Percentiles rank a stretch among this genome's conserved stretches.
Evolutionary conservation across 1,140 invertebrate species (phyloP).

Genomic region (Eriocheir sinensis): DNA sequence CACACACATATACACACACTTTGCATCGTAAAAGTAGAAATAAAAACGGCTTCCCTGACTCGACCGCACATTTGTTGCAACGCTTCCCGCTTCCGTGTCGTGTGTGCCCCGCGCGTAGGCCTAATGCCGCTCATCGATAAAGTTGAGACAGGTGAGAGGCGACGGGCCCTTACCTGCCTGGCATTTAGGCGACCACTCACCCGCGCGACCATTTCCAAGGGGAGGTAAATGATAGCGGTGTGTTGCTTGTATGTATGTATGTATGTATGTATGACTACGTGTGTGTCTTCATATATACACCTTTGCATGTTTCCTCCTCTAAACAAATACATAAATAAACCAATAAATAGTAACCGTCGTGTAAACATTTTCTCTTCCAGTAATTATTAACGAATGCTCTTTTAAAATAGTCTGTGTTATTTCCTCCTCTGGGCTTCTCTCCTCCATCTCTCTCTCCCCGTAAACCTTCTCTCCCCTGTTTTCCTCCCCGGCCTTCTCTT

Average conservation of each 20-base stretch:
- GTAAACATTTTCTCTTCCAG: too few species aligned
- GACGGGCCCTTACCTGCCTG: neutral
- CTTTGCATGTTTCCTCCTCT: neutral
- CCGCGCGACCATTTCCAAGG: neutral
- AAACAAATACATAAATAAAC: too few species aligned
- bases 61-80: neutral
- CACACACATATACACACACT: too few species aligned
- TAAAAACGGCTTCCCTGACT: neutral
- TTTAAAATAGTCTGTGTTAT: neutral
- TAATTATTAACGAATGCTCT: too few species aligned
- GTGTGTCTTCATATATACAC: neutral
- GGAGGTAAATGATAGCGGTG: constrained; percentile 22
- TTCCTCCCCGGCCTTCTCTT: neutral
- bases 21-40: neutral
- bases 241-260: neutral
- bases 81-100: neutral
- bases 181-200: constrained; percentile 12
- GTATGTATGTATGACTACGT: neutral
- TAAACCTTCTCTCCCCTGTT: neutral
- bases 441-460: neutral
- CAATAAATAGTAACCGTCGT: too few species aligned
- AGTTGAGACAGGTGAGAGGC: neutral
- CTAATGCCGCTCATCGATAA: neutral
- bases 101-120: neutral
- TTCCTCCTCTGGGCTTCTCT: neutral